Evolutionary conservation across 2,797 vertebrate genomes (phyloP).

Genomic region (Helostoma temminkii): DNA sequence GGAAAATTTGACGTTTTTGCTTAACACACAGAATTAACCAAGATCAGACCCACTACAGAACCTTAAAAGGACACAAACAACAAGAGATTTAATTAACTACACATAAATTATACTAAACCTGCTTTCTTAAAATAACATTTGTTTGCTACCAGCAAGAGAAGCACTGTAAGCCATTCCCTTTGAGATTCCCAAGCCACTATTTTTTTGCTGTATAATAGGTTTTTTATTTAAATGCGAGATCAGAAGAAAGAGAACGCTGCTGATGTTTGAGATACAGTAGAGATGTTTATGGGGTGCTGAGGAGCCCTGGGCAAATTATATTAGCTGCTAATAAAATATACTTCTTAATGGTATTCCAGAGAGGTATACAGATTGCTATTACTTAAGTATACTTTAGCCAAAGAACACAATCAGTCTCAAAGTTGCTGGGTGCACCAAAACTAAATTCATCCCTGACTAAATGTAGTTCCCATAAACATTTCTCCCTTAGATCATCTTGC

Average conservation of each 20-base stretch:
- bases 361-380: slow-evolving; percentile 68
- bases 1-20: slow-evolving; percentile 84
- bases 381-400: slow-evolving; percentile 67
- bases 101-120: slow-evolving; percentile 88
- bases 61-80: slow-evolving; percentile 87
- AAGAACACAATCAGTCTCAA: slow-evolving; percentile 59
- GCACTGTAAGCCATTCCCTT: slow-evolving; percentile 80
- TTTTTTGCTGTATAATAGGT: slow-evolving; percentile 89
- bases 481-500: slow-evolving; percentile 40
- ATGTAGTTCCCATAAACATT: slow-evolving; percentile 69
- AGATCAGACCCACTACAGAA: slow-evolving; percentile 76
- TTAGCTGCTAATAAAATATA: slow-evolving; percentile 83
- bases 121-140: slow-evolving; percentile 90
- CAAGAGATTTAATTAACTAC: slow-evolving; percentile 89
- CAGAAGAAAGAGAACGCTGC: slow-evolving; percentile 84
- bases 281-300: slow-evolving; percentile 81
- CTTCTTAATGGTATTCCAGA: slow-evolving; percentile 82
- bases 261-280: slow-evolving; percentile 83
- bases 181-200: slow-evolving; percentile 82
- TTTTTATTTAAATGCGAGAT: slow-evolving; percentile 89
- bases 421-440: slow-evolving; percentile 72
- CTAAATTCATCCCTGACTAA: slow-evolving; percentile 63
- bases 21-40: slow-evolving; percentile 83
- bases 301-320: slow-evolving; percentile 80
- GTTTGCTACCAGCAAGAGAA: slow-evolving; percentile 88